These are phyloP conservation scores for Liodrosophila aerea DNA, from an alignment of 2,888 invertebrate species.

Conservation along the genomic window DNA sequence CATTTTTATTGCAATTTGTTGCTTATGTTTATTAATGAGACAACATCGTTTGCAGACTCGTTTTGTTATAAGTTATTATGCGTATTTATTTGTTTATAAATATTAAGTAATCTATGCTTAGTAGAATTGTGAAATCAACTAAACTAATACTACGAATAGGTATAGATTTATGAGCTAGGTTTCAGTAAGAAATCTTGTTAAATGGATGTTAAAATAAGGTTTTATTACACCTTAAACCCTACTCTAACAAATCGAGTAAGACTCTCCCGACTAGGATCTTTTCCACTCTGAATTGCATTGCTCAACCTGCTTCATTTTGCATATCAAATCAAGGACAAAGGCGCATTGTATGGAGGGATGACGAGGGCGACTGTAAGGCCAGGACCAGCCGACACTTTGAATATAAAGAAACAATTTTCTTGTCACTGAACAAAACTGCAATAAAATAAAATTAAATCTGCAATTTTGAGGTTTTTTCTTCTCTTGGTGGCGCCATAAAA, in stretches of 20 bases:
- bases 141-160: no score
- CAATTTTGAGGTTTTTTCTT: conserved; percentile 77
- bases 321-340: conserved; percentile 38
- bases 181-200: no score
- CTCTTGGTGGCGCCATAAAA: conserved; percentile 76
- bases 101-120: no score
- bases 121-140: no score
- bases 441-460: conserved; percentile 82
- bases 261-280: no score
- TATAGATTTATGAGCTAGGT: no score
- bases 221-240: no score
- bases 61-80: no score
- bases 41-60: conserved; percentile 46
- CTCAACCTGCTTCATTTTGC: conserved; percentile 13
- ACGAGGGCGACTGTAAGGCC: conserved; percentile 3
- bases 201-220: no score
- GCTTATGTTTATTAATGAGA: conserved; percentile 74
- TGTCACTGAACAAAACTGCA: conserved; percentile 54
- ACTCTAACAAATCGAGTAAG: no score
- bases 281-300: no score
- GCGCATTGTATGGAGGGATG: conserved; percentile 15
- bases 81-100: no score
- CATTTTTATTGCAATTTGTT: conserved; percentile 32
- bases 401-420: conserved; percentile 76
- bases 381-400: conserved; percentile 14